Evolutionary conservation across 2,888 invertebrate species (phyloP), one percentile per base, ranked within the genome.

Genomic region (Oxytorus armatus): DNA sequence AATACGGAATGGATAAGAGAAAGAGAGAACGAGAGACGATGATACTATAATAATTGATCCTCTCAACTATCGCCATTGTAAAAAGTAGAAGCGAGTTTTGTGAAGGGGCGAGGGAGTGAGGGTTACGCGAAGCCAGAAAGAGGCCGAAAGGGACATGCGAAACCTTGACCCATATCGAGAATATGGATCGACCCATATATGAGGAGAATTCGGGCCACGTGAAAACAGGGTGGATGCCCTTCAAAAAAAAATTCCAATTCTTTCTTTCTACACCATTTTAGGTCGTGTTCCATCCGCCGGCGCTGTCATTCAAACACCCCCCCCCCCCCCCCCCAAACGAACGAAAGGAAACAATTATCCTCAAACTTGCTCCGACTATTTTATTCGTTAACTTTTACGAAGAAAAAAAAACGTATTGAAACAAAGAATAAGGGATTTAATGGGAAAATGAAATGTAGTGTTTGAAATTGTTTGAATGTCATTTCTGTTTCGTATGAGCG

Each of bases 121-220:
- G 42, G 16, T 29, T 21, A 42, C 14, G 51, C 49, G 14, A 49
- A 18, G 53, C 36, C 16, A 23, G 69, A 51, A 61, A 29, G 36
- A 36, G 39, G 47, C 63, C 72, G 53, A 66, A 74, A 79, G 42
- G 70, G 42, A 63, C 69, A 29, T 51, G 70, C 51, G n/a, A 44
- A 61, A 73, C 80, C 80, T 80, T 80, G 80, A 73, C 80, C 80
- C 25, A 80, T 80, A 75, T 77, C 47, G 61, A 39, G 76, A 61
- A 76, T 76, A 77, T 70, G 68, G 73, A 76, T 70, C 59, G 72
- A 79, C 75, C 75, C 7, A 49, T 75, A 79, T 75, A 70, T 66
- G 79, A 29, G 23, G 66, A 49, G 74, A 79, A 79, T 79, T 79
- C 14, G 79, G 72, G 72, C 29, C 59, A 61, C 39, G 44, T 18